Evolutionary conservation across 2,797 vertebrate species (phyloP), one percentile per base, ranked within the genome.

Genomic region (Erethizon dorsatum): DNA sequence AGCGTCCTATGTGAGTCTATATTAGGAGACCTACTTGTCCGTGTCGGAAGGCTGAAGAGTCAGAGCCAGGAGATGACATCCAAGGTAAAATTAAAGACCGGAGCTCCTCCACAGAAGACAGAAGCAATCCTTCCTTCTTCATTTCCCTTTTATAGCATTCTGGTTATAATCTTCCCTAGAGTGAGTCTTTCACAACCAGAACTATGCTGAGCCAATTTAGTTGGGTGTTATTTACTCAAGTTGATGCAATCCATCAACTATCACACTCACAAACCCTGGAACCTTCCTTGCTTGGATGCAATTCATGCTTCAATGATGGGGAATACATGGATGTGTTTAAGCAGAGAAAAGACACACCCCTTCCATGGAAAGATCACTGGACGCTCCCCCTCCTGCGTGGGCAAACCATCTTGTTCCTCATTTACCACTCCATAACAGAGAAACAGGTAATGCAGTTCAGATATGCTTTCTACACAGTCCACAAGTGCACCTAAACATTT

Each of bases 401-500:
- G 14, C 10, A 83, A 41, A 33, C 59, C 13, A 7, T 41, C 67
- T 20, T 52, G 20, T 2, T 86, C 83, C 57, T 61, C 28, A 24
- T 22, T 87, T 79, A 31, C 5, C 50, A 28, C 3, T 41, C 54
- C 57, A 54, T 0, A n/a, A 7, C 17, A 54, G 77, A 11, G 78
- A 84, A 71, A 73, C 15, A 86, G 41, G 59, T 10, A 1, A 33
- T 10, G 9, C 0, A 8, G 28, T 75, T 94, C 63, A 33, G 22
- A 65, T 15, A 52, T 6, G 1, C 33, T 28, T 20, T 59, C n/a
- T 41, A 79, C 28, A 37, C 5, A 3, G n/a, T 45, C 26, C 11
- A 45, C 11, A 8, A 0, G 6, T 11, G 18, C 24, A 80, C 14
- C 15, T 1, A 31, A 13, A 79, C 5, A 86, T 0, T 0, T 14